Evolutionary conservation across 2,888 invertebrate genomes (phyloP).

Genomic region (Emmelina monodactyla): DNA sequence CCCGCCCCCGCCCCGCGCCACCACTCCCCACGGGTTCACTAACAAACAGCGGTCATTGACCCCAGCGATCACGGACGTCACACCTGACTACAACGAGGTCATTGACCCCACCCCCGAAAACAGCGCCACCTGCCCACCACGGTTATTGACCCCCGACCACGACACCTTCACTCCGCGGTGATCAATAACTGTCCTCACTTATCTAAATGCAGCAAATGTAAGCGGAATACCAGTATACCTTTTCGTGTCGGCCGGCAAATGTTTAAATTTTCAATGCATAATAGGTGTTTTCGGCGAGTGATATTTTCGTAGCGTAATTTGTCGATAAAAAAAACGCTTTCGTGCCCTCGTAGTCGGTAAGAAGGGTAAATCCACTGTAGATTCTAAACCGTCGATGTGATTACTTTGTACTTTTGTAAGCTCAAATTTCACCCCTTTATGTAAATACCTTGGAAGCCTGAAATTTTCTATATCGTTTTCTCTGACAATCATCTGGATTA

Average conservation of each 20-base stretch:
- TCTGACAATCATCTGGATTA: conserved; percentile 45
- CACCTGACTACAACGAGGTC: neutral
- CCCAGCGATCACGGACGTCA: neutral
- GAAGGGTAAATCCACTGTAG: conserved; percentile 58
- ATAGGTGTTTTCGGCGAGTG: conserved; percentile 55
- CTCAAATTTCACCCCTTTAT: conserved; percentile 51
- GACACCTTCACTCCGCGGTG: too few relatives aligned
- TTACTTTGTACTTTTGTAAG: conserved; percentile 65
- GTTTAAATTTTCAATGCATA: conserved; percentile 49
- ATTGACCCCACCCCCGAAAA: too few relatives aligned
- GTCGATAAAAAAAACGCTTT: conserved; percentile 39
- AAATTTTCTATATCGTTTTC: conserved; percentile 39
- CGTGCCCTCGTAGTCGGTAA: conserved; percentile 58
- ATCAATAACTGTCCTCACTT: too few relatives aligned
- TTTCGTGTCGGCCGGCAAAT: conserved; percentile 50
- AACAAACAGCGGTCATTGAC: neutral
- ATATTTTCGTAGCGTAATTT: conserved; percentile 53
- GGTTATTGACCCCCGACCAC: too few relatives aligned
- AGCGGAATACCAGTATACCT: too few relatives aligned
- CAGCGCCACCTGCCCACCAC: too few relatives aligned
- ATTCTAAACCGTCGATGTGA: conserved; percentile 58
- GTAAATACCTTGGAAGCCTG: conserved; percentile 52
- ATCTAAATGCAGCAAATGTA: too few relatives aligned
- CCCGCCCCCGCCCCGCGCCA: conserved; percentile 7
- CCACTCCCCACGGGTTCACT: too few relatives aligned